Evolutionary conservation across 1,140 invertebrate genomes (phyloP).

Genomic region (Formica exsecta): DNA sequence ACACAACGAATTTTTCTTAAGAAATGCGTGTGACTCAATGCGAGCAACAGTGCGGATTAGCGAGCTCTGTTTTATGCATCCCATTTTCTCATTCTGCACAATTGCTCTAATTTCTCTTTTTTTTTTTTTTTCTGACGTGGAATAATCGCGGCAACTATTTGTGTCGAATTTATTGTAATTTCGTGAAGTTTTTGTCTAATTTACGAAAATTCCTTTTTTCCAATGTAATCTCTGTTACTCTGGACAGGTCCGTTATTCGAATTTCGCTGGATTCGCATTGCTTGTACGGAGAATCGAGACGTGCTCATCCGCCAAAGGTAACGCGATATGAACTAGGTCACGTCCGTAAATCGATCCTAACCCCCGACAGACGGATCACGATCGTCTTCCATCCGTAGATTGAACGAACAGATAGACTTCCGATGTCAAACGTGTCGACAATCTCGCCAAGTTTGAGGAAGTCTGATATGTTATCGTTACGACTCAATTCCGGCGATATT

Average conservation of each 20-base stretch:
- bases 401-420: slow-evolving; percentile 60
- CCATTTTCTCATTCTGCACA: background rate
- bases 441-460: slow-evolving; percentile 55
- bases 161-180: slow-evolving; percentile 14
- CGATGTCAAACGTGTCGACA: slow-evolving; percentile 61
- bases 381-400: slow-evolving; percentile 60
- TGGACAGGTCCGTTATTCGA: slow-evolving; percentile 2
- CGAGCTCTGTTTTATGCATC: slow-evolving; percentile 14
- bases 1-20: slow-evolving; percentile 41
- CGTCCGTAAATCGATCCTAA: slow-evolving; percentile 67
- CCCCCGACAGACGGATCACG: slow-evolving; percentile 53
- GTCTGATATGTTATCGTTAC: slow-evolving; percentile 62
- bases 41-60: slow-evolving; percentile 26
- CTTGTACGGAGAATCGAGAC: slow-evolving; percentile 42
- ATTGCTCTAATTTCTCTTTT: slow-evolving; percentile 18
- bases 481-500: slow-evolving; percentile 60
- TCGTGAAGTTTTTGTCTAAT: slow-evolving; percentile 9
- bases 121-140: background rate
- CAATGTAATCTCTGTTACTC: background rate
- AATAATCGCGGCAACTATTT: slow-evolving; percentile 25
- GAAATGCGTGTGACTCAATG: slow-evolving; percentile 31
- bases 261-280: slow-evolving; percentile 42
- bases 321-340: slow-evolving; percentile 65
- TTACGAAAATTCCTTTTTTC: slow-evolving; percentile 20
- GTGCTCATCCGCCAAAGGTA: slow-evolving; percentile 47